Conservation (phyloP, 1,140 invertebrate species). For the Zaprionus capensis region DNA sequence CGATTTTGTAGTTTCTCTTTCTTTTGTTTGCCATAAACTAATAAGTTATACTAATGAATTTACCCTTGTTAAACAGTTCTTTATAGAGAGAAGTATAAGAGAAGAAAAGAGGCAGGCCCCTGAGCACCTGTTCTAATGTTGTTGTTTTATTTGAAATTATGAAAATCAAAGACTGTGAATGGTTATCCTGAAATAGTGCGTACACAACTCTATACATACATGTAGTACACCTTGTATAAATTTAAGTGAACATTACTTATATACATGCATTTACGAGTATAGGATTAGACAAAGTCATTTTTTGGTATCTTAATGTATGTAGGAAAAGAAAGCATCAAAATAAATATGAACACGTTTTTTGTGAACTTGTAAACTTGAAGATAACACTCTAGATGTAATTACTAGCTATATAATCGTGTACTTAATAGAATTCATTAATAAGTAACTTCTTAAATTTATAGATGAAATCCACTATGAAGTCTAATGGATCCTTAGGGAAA, state of each 20-base stretch:
- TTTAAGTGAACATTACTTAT: conserved; percentile 27
- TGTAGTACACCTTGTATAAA: conserved; percentile 6
- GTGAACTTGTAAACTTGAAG: not conserved
- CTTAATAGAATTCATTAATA: too few relatives aligned
- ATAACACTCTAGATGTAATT: too few relatives aligned
- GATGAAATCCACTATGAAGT: too few relatives aligned
- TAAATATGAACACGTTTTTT: not conserved
- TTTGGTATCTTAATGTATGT: conserved; percentile 6
- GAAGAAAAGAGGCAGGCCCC: not conserved
- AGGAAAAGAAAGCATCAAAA: not conserved
- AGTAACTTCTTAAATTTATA: too few relatives aligned
- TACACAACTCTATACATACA: conserved; percentile 28
- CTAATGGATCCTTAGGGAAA: too few relatives aligned
- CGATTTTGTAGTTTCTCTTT: not conserved
- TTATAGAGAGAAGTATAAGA: not conserved
- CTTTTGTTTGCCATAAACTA: conserved; percentile 19
- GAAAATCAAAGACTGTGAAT: conserved; percentile 73
- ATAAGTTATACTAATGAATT: conserved; percentile 11
- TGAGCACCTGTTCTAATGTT: conserved; percentile 25
- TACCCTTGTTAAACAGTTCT: conserved; percentile 1
- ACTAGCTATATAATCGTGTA: too few relatives aligned
- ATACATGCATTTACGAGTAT: conserved; percentile 57
- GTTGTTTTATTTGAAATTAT: conserved; percentile 46
- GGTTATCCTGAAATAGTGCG: conserved; percentile 57
- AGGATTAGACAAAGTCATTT: conserved; percentile 43